Percentiles rank a stretch among this genome's conserved stretches.
Conservation (phyloP, 2,113 vertebrate species). For the Podocnemis expansa region DNA sequence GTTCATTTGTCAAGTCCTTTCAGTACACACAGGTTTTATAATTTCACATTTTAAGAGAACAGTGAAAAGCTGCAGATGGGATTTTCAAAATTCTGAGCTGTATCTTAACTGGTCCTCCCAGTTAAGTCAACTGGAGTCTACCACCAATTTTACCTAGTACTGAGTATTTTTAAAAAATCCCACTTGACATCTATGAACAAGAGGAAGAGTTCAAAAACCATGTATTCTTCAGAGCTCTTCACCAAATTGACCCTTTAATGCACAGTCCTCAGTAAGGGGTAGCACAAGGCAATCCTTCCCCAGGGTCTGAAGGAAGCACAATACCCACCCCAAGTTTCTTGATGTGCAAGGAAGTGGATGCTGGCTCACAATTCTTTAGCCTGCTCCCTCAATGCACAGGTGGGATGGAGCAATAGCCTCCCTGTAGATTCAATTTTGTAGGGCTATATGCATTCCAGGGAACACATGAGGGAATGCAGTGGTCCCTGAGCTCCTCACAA, state of each 20-base stretch:
- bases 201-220: neutral
- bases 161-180: neutral
- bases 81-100: neutral
- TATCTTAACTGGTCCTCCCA: neutral
- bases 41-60: neutral
- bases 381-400: neutral
- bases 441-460: neutral
- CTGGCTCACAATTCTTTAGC: neutral
- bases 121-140: neutral
- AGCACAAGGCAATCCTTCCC: neutral
- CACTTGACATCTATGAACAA: neutral
- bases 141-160: neutral
- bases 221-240: neutral
- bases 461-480: neutral
- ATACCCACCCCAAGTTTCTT: neutral
- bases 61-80: neutral
- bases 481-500: neutral
- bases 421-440: neutral
- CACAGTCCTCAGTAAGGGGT: accelerated
- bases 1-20: neutral
- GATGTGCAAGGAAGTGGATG: neutral
- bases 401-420: neutral
- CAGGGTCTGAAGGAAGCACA: neutral
- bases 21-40: neutral
- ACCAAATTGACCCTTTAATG: neutral